Base-by-base conservation (phyloP, 2,797 vertebrate species). In the Manis javanica region DNA sequence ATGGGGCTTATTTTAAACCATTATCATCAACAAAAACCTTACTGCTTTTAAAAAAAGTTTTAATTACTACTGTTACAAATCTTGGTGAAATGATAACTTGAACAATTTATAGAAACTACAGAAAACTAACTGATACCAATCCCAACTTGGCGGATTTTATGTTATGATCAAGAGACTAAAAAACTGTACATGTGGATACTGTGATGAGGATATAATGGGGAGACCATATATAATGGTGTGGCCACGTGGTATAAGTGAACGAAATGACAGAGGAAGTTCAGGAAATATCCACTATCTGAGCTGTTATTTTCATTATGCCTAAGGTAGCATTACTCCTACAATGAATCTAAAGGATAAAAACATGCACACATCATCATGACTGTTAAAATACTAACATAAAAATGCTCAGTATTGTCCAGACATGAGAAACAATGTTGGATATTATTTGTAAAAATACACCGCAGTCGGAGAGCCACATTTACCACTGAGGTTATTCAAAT, bases 1-100 rank as follows among this genome's bases (percentile, higher is more conserved):
- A 81, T 3, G 42, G 5, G 24, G 51, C 63, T 88, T 90, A 46
- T 64, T 59, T 16, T 89, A 95, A 95, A 91, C 4, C 31, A 90
- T 49, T 1, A 49, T 16, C 11, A 77, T 15, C 29, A 75, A 71
- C 18, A 95, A 77, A 53, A 51, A 63, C 4, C 14, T 46, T 46
- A 90, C 12, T 96, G 49, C 31, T 91, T 82, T 53, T 61, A 72
- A 77, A 85, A 59, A 53, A 90, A 72, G 63, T 77, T 87, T 87
- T 79, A 87, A 77, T 77, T 63, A 68, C 46, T 77, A 14, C 19
- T 64, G 46, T 74, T 82, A 61, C 7, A 92, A 11, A 72, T 88
- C 77, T 82, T 78, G 39, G 23, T 72, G 24, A 94, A 42, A 69
- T 9, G 74, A n/a, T 85, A 84, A 75, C 42, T 83, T 72, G 19